Percentiles rank a stretch among this genome's conserved stretches.
Evolutionary conservation across 2,888 invertebrate genomes (phyloP).

Genomic region (Cheilosia soror): DNA sequence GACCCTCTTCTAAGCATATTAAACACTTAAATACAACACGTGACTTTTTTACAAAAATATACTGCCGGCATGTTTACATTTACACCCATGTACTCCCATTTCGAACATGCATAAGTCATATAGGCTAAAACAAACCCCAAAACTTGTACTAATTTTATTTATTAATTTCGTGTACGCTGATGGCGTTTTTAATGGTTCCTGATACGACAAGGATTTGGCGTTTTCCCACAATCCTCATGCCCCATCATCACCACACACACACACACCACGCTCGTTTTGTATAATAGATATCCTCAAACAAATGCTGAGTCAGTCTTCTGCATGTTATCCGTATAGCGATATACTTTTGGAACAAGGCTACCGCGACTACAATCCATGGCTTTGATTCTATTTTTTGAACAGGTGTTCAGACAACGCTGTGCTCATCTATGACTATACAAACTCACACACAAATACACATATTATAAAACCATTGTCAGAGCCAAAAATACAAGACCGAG

Average conservation of each 20-base stretch:
- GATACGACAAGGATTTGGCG: slow-evolving; percentile 64
- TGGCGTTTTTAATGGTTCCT: slow-evolving; percentile 77
- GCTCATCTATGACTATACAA: slow-evolving; percentile 17
- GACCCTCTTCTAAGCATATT: neutral
- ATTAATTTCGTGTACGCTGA: slow-evolving; percentile 78
- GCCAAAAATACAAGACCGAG: slow-evolving; percentile 48
- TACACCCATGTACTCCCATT: slow-evolving; percentile 14
- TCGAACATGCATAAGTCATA: slow-evolving; percentile 44
- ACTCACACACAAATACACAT: neutral
- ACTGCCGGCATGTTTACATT: neutral
- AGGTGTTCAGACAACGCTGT: slow-evolving; percentile 46
- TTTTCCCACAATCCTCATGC: slow-evolving; percentile 1
- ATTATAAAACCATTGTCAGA: slow-evolving; percentile 2
- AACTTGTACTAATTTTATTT: slow-evolving; percentile 74
- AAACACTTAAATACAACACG: slow-evolving; percentile 3
- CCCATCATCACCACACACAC: neutral
- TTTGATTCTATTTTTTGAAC: slow-evolving; percentile 44
- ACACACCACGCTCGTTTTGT: neutral
- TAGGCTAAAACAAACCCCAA: slow-evolving; percentile 46
- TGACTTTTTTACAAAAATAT: neutral
- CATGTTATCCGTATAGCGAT: slow-evolving; percentile 18
- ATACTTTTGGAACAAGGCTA: slow-evolving; percentile 33
- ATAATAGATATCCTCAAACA: neutral
- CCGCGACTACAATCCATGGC: slow-evolving; percentile 44
- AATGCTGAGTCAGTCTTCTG: neutral